Conservation (phyloP, 2,888 invertebrate genomes). For the Cosmia trapezina region DNA sequence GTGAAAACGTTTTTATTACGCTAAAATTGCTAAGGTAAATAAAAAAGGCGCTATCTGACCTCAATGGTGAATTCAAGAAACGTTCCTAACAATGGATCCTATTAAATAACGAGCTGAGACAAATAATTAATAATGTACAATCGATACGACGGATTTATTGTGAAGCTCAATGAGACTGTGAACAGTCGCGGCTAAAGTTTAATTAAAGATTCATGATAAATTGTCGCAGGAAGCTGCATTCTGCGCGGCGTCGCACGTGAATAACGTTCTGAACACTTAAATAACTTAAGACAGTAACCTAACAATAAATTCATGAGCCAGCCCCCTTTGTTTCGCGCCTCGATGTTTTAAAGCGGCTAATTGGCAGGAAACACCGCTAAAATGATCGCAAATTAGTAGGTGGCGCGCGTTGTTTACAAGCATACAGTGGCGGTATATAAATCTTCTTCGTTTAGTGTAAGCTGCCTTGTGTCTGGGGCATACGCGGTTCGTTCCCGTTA, state of each 20-base stretch:
- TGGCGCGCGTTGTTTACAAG: slow-evolving; percentile 60
- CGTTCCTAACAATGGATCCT: slow-evolving; percentile 17
- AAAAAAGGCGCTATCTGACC: neutral
- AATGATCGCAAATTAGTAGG: slow-evolving; percentile 82
- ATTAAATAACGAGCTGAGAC: slow-evolving; percentile 47
- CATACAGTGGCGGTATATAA: slow-evolving; percentile 67
- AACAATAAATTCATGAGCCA: slow-evolving; percentile 88
- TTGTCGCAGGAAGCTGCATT: slow-evolving; percentile 89
- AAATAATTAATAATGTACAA: slow-evolving; percentile 64
- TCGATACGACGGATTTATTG: slow-evolving; percentile 72
- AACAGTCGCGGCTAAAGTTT: slow-evolving; percentile 88
- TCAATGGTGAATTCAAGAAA: slow-evolving; percentile 11
- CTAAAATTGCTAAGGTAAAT: neutral
- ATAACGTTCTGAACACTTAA: slow-evolving; percentile 87
- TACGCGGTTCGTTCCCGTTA: neutral
- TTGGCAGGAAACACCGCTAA: slow-evolving; percentile 86
- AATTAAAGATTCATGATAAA: slow-evolving; percentile 91
- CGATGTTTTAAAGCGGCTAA: slow-evolving; percentile 83
- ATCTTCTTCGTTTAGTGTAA: slow-evolving; percentile 59
- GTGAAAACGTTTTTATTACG: neutral
- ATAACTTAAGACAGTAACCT: slow-evolving; percentile 88
- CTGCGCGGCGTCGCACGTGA: slow-evolving; percentile 85
- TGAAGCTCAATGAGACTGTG: slow-evolving; percentile 82
- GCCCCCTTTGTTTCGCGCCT: slow-evolving; percentile 82
- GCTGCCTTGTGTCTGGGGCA: slow-evolving; percentile 38